phyloP scores from a whole-genome alignment of 2,113 vertebrate species.

The Poecile atricapillus region DNA sequence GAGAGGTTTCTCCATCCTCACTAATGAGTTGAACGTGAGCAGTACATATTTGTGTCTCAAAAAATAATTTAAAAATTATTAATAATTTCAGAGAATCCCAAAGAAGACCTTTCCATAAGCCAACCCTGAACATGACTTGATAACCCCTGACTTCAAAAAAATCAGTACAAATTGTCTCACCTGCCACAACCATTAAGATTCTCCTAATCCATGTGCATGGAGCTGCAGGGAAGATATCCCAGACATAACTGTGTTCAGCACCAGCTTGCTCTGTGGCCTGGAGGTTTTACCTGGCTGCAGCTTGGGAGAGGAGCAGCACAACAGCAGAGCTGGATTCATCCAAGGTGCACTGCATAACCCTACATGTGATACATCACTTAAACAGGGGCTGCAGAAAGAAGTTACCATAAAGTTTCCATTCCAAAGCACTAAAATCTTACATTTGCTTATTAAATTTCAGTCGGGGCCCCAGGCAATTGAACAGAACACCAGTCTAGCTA shows the following conservation, averaged over 20 bases:
- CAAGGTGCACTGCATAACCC: background rate
- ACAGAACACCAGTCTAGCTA: background rate
- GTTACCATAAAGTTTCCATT: constrained; percentile 26
- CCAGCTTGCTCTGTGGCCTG: background rate
- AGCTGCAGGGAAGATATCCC: background rate
- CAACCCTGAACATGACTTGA: background rate
- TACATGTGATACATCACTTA: background rate
- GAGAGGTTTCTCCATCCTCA: background rate
- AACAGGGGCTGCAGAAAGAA: background rate
- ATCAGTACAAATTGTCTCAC: background rate
- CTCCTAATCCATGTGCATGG: background rate
- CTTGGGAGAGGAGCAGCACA: background rate
- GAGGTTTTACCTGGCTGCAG: background rate
- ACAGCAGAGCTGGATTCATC: background rate
- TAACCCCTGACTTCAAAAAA: background rate
- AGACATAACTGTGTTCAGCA: background rate
- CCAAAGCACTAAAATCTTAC: constrained; percentile 46
- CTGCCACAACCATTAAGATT: background rate
- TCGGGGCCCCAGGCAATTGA: background rate
- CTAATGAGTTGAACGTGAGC: background rate
- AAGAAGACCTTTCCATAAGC: background rate
- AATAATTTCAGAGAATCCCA: background rate
- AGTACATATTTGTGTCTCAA: background rate
- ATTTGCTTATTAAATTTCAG: constrained; percentile 64
- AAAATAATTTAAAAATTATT: fast-evolving